Evolutionary conservation across 1,140 invertebrate genomes (phyloP), one percentile per base, ranked within the genome.

Genomic region (Pseudoatta argentina): DNA sequence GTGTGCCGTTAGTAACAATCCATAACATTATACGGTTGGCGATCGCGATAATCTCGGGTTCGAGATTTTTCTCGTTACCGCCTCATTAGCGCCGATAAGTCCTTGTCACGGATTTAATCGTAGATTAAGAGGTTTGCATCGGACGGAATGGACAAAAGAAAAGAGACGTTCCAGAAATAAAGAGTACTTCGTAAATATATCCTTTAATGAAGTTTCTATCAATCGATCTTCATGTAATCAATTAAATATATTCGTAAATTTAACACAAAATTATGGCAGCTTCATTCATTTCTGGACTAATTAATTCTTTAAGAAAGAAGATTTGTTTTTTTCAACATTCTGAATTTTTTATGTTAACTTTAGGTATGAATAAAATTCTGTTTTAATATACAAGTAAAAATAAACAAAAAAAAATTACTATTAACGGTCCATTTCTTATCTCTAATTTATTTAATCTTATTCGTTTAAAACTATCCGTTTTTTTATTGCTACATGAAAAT

Each of bases 11-110:
- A 51, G 69, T 75, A 75, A 75, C 79, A 61, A 39, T 83, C 55
- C 55, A 75, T 83, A 83, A 83, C 55, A 61, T 83, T 83, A 75
- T 73, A 75, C 69, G 69, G 55, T 44, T 16, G 55, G 69, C 69
- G 79, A 82, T 82, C 67, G 55, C 79, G 79, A 82, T 82, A 82
- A 82, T 82, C 67, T 51, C 39, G 67, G 51, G 55, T 59, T 48
- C 3, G 51, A 73, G 67, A 61, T 82, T 83, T 83, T 61, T 83
- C 79, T 75, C 79, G 78, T 81, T 81, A 81, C 78, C 34, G 69
- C 24, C 69, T 83, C 79, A 83, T 83, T 83, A 83, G 79, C 67
- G 34, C 71, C 79, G 67, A 75, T 83, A 83, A 83, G 55, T 51
- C 8, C 24, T 18, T 61, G 69, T 83, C 79, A 55, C 14, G 39